Evolutionary conservation across 2,113 vertebrate species (phyloP).

Genomic region (Atractosteus spatula): DNA sequence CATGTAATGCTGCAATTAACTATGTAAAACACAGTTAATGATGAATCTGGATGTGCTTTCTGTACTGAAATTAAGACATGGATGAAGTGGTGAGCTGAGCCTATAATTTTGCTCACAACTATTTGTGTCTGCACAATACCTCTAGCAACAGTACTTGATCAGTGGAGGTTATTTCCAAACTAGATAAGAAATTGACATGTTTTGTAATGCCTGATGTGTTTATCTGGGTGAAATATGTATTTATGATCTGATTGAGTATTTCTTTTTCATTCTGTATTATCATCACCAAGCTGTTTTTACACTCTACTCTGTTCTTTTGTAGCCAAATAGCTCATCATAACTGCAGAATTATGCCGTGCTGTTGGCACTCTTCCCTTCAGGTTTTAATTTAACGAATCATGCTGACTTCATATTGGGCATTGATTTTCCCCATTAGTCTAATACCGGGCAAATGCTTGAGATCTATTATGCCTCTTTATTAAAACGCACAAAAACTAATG

Average conservation of each 20-base stretch:
- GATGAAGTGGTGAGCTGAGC: no score
- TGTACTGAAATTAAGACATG: no score
- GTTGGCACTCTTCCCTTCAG: conserved; percentile 27
- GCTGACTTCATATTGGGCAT: conserved; percentile 40
- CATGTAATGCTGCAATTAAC: no score
- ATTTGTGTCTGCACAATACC: no score
- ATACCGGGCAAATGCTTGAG: conserved; percentile 34
- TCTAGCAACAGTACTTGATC: no score
- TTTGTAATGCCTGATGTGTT: no score
- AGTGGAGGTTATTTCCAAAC: no score
- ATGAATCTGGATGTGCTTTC: no score
- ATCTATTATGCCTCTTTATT: conserved; percentile 63
- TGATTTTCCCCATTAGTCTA: conserved; percentile 47
- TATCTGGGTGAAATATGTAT: no score
- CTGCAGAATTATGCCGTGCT: not conserved
- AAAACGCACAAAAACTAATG: conserved; percentile 57
- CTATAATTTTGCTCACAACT: no score
- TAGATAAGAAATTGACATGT: no score
- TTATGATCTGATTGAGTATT: not conserved
- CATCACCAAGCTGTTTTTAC: not conserved
- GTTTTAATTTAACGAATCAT: conserved; percentile 50
- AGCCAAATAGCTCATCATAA: not conserved
- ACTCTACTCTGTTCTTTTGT: not conserved
- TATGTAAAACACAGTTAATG: no score
- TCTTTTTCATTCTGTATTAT: not conserved